Evolutionary conservation across 2,888 invertebrate species (phyloP).

Genomic region (Smittia aterrima): DNA sequence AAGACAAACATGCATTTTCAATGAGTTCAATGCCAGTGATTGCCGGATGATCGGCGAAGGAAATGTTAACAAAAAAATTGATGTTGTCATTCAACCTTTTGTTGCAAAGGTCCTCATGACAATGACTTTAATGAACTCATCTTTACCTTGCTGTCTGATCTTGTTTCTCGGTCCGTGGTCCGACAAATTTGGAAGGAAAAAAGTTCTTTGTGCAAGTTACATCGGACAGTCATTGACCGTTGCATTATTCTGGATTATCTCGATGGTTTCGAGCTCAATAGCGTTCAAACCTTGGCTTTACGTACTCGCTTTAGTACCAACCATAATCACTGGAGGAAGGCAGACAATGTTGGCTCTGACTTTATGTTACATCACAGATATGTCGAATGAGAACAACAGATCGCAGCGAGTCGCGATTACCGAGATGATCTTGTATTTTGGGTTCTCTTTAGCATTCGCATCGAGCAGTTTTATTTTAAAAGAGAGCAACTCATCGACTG

Average conservation of each 20-base stretch:
- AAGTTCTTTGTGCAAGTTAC: conserved; percentile 64
- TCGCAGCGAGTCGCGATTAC: conserved; percentile 55
- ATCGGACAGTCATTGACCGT: conserved; percentile 52
- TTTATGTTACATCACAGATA: conserved; percentile 67
- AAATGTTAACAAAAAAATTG: conserved; percentile 55
- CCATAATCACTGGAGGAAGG: conserved; percentile 62
- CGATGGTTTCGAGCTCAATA: too few species aligned
- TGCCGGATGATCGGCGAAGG: too few species aligned
- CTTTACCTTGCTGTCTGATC: too few species aligned
- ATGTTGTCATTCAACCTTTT: conserved; percentile 63
- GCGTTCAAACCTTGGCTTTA: conserved; percentile 53
- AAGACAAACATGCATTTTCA: too few species aligned
- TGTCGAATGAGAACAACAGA: conserved; percentile 60
- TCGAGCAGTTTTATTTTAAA: conserved; percentile 61
- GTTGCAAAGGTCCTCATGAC: conserved; percentile 64
- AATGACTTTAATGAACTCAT: conserved; percentile 60
- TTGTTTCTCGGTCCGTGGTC: conserved; percentile 80
- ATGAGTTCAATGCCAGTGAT: too few species aligned
- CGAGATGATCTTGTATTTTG: conserved; percentile 61
- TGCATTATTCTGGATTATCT: conserved; percentile 45
- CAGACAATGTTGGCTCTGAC: conserved; percentile 61
- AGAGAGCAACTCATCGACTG: conserved; percentile 47
- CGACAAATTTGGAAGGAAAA: conserved; percentile 73
- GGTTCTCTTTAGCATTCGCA: conserved; percentile 62
- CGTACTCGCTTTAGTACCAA: conserved; percentile 60